phyloP scores from a whole-genome alignment of 1,140 invertebrate species.

The Lineus longissimus region DNA sequence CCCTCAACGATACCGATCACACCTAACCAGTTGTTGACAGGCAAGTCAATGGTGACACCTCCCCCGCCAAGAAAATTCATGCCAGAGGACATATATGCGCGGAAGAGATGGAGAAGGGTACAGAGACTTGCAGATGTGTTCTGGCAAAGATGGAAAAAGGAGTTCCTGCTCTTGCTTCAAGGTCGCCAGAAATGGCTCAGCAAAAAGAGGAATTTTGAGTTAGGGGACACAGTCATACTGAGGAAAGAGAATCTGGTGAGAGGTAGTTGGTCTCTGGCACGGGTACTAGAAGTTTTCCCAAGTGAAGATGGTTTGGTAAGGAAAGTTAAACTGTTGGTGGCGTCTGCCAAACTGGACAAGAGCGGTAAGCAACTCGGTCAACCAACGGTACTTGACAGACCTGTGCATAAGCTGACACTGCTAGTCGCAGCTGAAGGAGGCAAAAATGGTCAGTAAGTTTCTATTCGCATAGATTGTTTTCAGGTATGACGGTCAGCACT shows the following conservation, averaged over 20 bases:
- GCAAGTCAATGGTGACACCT: not conserved
- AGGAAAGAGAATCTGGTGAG: not conserved
- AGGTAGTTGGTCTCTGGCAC: not conserved
- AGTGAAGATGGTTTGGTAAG: too few species aligned
- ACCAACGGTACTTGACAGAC: too few species aligned
- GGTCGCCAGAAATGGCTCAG: not conserved
- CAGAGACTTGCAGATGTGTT: not conserved
- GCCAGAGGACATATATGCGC: not conserved
- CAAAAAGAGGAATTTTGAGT: not conserved
- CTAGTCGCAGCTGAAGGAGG: too few species aligned
- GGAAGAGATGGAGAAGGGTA: conserved; percentile 3
- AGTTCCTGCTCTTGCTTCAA: not conserved
- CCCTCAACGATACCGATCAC: conserved; percentile 2
- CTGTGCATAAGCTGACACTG: too few species aligned
- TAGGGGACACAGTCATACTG: not conserved
- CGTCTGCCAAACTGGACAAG: too few species aligned
- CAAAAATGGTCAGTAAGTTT: too few species aligned
- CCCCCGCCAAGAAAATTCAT: not conserved
- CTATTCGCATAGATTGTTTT: too few species aligned
- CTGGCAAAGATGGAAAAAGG: conserved; percentile 4
- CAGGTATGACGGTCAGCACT: too few species aligned
- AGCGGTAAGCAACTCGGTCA: too few species aligned
- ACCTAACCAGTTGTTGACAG: not conserved
- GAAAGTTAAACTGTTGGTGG: too few species aligned
- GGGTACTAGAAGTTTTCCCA: not conserved